phyloP scores from a whole-genome alignment of 2,797 vertebrate genomes.

The Anabas testudineus region DNA sequence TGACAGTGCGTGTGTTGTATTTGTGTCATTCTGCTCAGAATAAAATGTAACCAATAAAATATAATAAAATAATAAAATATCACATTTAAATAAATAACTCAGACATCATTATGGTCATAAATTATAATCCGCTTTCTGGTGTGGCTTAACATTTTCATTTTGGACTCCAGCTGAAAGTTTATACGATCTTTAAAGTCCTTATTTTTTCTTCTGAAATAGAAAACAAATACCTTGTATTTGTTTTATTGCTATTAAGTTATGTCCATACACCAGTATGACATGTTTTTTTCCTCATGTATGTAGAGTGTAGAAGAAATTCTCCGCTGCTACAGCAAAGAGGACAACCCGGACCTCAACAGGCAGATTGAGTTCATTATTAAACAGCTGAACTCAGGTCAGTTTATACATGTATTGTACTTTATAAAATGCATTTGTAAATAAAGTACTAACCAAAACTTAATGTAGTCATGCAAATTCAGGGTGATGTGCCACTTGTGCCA shows the following conservation, averaged over 20 bases:
- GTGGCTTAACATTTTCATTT: not conserved
- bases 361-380: slow-evolving; percentile 96
- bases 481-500: not conserved
- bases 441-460: not conserved
- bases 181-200: not conserved
- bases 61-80: too few relatives aligned
- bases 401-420: not conserved
- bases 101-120: not conserved
- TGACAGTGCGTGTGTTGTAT: not conserved
- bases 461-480: not conserved
- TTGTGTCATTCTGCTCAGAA: too few relatives aligned
- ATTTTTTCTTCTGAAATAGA: not conserved
- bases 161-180: not conserved
- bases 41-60: too few relatives aligned
- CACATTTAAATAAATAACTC: not conserved
- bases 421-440: not conserved
- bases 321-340: slow-evolving; percentile 92
- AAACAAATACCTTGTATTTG: not conserved
- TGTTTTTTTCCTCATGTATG: slow-evolving; percentile 30
- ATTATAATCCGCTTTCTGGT: not conserved
- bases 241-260: not conserved
- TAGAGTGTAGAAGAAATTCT: slow-evolving; percentile 97
- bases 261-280: not conserved
- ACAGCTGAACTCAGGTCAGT: slow-evolving; percentile 93
- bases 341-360: slow-evolving; percentile 89